Evolutionary conservation across 2,797 vertebrate species (phyloP).

Genomic region (Odontamblyopus lacepedii): DNA sequence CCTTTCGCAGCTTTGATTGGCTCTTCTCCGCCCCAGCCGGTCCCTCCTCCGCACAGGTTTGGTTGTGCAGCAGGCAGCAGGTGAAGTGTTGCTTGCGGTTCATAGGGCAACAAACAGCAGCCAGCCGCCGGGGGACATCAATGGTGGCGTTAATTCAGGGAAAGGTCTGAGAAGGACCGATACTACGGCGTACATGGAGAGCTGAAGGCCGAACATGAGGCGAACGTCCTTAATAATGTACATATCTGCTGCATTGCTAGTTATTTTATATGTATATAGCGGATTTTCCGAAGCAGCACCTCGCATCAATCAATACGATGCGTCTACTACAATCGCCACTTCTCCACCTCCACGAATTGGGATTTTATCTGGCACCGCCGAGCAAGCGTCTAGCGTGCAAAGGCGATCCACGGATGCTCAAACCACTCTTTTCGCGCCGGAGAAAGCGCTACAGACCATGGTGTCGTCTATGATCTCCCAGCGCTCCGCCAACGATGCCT

Average conservation of each 20-base stretch:
- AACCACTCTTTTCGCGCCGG: constrained; percentile 50
- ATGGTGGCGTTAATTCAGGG: constrained; percentile 71
- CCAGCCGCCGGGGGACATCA: constrained; percentile 55
- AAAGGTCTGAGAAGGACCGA: constrained; percentile 72
- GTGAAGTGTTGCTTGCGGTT: constrained; percentile 56
- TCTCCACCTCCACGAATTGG: constrained; percentile 19
- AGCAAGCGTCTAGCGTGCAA: constrained; percentile 32
- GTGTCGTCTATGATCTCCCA: constrained; percentile 71
- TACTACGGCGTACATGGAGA: constrained; percentile 77
- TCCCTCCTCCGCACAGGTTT: constrained; percentile 33
- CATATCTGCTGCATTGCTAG: constrained; percentile 64
- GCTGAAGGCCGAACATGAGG: constrained; percentile 75
- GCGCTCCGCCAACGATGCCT: constrained; percentile 65
- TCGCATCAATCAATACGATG: constrained; percentile 71
- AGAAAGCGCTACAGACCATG: constrained; percentile 71
- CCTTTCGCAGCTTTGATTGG: constrained; percentile 48
- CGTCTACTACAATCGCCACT: constrained; percentile 38
- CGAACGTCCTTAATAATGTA: constrained; percentile 76
- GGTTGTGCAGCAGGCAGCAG: constrained; percentile 49
- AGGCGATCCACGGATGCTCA: constrained; percentile 65
- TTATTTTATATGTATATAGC: constrained; percentile 69
- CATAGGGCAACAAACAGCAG: constrained; percentile 61
- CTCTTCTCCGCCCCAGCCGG: not conserved
- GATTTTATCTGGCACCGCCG: constrained; percentile 17
- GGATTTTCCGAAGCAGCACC: constrained; percentile 74